Evolutionary conservation across 2,888 invertebrate genomes (phyloP).

Genomic region (Machimus rusticus): DNA sequence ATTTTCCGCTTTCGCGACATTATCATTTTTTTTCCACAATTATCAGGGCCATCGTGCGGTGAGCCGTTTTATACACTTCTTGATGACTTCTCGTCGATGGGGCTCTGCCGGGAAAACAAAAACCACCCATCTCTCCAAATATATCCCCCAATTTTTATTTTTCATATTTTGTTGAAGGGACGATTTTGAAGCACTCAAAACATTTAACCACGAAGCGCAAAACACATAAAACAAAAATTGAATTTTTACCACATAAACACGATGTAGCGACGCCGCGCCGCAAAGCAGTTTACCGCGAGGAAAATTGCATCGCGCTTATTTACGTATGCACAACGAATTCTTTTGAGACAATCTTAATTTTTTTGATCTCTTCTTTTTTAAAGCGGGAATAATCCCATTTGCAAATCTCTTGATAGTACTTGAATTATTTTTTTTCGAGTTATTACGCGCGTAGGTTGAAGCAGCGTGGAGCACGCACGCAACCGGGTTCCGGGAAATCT

Average conservation of each 20-base stretch:
- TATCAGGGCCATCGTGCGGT: background rate
- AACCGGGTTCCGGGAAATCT: background rate
- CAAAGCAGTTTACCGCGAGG: background rate
- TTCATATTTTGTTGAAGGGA: background rate
- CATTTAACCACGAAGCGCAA: background rate
- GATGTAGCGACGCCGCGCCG: background rate
- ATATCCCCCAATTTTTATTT: background rate
- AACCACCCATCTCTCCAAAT: background rate
- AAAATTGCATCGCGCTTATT: background rate
- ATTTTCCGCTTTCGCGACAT: background rate
- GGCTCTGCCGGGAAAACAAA: background rate
- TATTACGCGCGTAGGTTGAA: background rate
- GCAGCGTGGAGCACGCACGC: background rate
- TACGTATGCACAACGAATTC: background rate
- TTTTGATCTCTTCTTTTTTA: background rate
- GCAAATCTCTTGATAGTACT: background rate
- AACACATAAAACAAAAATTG: background rate
- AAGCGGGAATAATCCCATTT: background rate
- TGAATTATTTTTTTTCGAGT: background rate
- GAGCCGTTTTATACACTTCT: background rate
- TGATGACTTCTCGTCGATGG: background rate
- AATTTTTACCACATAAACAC: background rate
- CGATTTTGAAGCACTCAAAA: background rate
- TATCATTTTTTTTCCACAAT: background rate
- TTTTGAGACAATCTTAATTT: background rate